phyloP scores from a whole-genome alignment of 2,888 invertebrate genomes.

The Agrochola macilenta region DNA sequence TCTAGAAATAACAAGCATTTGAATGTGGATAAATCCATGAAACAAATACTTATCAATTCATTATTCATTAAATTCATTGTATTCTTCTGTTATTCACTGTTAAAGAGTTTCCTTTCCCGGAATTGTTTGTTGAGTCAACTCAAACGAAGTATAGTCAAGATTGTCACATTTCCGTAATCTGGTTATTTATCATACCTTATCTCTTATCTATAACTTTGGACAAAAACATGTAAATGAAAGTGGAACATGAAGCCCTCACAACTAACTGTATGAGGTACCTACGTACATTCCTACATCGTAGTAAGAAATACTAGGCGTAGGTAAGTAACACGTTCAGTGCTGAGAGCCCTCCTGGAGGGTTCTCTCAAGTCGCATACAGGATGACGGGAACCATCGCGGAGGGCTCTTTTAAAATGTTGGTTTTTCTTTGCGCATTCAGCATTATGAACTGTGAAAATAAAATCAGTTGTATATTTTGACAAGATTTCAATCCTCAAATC shows the following conservation, averaged over 20 bases:
- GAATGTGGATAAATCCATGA: not conserved
- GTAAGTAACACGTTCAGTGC: no score
- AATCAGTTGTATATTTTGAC: no score
- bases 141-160: not conserved
- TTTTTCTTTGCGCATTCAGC: no score
- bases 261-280: not conserved
- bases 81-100: constrained; percentile 16
- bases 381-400: no score
- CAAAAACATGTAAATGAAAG: constrained; percentile 19
- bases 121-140: constrained; percentile 40
- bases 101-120: constrained; percentile 14
- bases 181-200: constrained; percentile 15
- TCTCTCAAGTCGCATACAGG: no score
- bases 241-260: not conserved
- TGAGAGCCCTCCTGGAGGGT: no score
- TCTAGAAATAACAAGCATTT: not conserved
- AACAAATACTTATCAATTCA: not conserved
- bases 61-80: constrained; percentile 8
- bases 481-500: no score
- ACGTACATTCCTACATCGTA: no score
- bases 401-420: no score
- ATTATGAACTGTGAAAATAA: no score
- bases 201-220: constrained; percentile 22
- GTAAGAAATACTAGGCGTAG: no score
- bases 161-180: constrained; percentile 43